phyloP scores from a whole-genome alignment of 2,113 vertebrate species.

The Gambusia holbrooki region DNA sequence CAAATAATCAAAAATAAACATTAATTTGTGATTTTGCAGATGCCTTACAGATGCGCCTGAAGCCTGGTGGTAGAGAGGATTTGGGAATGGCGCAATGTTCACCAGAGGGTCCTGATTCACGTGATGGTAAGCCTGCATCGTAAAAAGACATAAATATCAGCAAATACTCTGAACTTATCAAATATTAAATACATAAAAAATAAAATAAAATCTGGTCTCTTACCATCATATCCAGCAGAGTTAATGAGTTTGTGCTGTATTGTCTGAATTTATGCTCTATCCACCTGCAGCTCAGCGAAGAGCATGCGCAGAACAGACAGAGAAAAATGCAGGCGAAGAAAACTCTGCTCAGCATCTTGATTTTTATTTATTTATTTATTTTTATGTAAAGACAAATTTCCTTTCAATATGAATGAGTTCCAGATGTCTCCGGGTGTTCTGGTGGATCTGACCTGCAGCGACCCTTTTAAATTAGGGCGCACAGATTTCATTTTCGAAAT shows the following conservation, averaged over 20 bases:
- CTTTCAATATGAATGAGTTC: neutral
- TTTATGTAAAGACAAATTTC: neutral
- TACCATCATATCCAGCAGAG: conserved; percentile 58
- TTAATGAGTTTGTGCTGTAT: conserved; percentile 37
- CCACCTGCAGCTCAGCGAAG: conserved; percentile 66
- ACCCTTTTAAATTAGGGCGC: neutral
- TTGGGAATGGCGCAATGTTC: conserved; percentile 38
- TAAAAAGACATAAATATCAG: conserved; percentile 14
- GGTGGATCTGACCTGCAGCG: neutral
- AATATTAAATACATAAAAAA: neutral
- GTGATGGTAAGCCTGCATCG: conserved; percentile 47
- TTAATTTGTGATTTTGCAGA: neutral
- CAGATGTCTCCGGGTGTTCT: neutral
- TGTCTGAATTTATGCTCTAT: conserved; percentile 56
- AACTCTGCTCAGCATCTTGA: conserved; percentile 41
- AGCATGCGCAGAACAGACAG: conserved; percentile 24
- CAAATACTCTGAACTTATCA: neutral
- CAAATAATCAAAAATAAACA: neutral
- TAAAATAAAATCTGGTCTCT: conserved; percentile 17
- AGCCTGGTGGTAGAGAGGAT: conserved; percentile 31
- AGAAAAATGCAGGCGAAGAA: conserved; percentile 48
- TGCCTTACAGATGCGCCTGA: conserved; percentile 49
- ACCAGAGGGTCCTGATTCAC: conserved; percentile 16
- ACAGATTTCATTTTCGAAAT: neutral
- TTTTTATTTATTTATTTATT: neutral